Conservation (phyloP, 2,797 vertebrate species). For the Menidia menidia region DNA sequence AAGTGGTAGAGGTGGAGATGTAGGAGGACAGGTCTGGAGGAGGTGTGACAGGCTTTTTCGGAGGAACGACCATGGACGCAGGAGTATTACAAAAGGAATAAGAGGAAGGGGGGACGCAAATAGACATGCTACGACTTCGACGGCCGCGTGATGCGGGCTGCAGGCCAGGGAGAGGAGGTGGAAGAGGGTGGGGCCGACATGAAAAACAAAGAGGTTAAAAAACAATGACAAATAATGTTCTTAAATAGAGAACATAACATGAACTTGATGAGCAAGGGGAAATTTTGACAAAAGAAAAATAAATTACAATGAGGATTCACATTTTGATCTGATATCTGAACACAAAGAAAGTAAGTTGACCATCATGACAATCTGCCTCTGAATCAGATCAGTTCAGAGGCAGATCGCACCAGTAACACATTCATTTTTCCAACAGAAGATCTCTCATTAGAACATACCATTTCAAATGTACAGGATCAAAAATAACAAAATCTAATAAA, state of each 20-base stretch:
- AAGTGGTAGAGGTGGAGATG: constrained; percentile 76
- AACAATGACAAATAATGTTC: constrained; percentile 9
- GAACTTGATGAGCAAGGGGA: not conserved
- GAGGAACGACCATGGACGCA: constrained; percentile 76
- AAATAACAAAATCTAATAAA: not conserved
- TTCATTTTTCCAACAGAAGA: not conserved
- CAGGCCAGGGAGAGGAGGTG: constrained; percentile 54
- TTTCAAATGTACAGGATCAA: constrained; percentile 5
- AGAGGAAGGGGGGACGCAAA: constrained; percentile 93
- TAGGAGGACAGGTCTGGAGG: constrained; percentile 86
- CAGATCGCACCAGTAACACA: not conserved
- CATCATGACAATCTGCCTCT: not conserved
- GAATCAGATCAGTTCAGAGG: not conserved
- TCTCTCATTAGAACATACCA: not conserved
- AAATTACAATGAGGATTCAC: not conserved
- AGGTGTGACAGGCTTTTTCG: constrained; percentile 87
- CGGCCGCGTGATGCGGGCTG: constrained; percentile 73
- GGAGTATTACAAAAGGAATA: constrained; percentile 74
- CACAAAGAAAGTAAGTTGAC: not conserved
- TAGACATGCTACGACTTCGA: constrained; percentile 97
- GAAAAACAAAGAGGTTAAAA: constrained; percentile 66
- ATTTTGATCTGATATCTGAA: not conserved
- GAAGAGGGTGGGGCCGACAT: constrained; percentile 56
- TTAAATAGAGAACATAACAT: constrained; percentile 14
- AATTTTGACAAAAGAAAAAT: constrained; percentile 18